Evolutionary conservation across 2,797 vertebrate genomes (phyloP).

Genomic region (Diglossa cyanea): DNA sequence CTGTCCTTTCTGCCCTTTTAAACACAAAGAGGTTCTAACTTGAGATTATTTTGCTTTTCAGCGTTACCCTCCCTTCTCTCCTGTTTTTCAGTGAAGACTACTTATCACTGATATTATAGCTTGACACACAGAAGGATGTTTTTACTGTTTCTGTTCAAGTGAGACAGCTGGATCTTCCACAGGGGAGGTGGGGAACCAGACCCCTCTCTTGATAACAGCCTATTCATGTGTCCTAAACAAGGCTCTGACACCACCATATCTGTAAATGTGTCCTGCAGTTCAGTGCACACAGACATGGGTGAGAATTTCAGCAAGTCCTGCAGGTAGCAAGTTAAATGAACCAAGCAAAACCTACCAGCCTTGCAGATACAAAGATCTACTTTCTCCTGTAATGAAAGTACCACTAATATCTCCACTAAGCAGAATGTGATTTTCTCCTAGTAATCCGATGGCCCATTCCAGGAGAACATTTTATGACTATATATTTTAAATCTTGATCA

Average conservation of each 20-base stretch:
- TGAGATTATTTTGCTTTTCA: background rate
- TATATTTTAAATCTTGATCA: constrained; percentile 60
- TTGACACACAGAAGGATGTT: background rate
- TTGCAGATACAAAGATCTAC: background rate
- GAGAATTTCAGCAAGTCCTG: background rate
- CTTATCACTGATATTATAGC: background rate
- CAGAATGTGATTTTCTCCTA: background rate
- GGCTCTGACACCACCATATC: background rate
- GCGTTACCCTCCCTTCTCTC: background rate
- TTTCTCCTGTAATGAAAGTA: background rate
- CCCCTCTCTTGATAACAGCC: background rate
- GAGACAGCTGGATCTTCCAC: background rate
- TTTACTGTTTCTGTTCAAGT: background rate
- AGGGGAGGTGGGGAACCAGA: background rate
- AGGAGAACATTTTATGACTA: constrained; percentile 44
- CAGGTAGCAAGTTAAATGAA: background rate
- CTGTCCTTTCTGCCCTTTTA: background rate
- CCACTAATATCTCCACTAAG: background rate
- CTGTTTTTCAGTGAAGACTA: background rate
- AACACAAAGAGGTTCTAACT: background rate
- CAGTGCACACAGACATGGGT: background rate
- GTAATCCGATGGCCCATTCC: background rate
- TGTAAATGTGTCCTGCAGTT: background rate
- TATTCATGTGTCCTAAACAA: background rate
- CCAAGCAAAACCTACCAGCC: background rate